These are phyloP conservation scores for Cisticola juncidis DNA, from an alignment of 2,113 vertebrate genomes.

Conservation along the genomic window DNA sequence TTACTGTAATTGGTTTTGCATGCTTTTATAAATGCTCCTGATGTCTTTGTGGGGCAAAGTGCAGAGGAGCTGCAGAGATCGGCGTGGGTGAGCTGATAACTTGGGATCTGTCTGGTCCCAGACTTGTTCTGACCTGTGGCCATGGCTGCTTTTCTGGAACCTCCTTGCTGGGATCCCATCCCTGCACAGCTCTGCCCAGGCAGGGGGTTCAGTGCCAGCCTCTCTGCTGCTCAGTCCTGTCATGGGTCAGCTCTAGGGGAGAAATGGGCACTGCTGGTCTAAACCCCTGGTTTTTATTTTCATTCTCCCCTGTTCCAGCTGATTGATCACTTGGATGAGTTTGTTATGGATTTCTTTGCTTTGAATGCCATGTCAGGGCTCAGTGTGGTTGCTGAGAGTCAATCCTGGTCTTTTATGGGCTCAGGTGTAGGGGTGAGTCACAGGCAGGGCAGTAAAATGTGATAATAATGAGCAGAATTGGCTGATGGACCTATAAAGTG, in stretches of 20 bases:
- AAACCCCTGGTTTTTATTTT: neutral
- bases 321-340: neutral
- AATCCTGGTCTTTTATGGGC: neutral
- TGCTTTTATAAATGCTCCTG: neutral
- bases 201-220: neutral
- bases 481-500: neutral
- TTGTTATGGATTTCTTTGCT: neutral
- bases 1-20: neutral
- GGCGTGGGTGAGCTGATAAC: neutral
- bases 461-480: neutral
- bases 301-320: rapidly evolving
- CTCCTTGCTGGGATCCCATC: neutral
- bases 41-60: neutral
- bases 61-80: neutral
- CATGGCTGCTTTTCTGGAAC: neutral
- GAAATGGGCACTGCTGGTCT: neutral
- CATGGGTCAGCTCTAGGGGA: rapidly evolving
- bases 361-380: neutral
- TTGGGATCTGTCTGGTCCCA: neutral
- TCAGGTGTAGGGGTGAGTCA: neutral
- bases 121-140: neutral
- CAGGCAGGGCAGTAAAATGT: neutral
- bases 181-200: neutral
- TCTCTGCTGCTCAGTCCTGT: neutral
- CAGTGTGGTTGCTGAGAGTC: neutral